Evolutionary conservation across 2,888 invertebrate species (phyloP), one percentile per base, ranked within the genome.

Genomic region (Cryptophagus acutangulus): DNA sequence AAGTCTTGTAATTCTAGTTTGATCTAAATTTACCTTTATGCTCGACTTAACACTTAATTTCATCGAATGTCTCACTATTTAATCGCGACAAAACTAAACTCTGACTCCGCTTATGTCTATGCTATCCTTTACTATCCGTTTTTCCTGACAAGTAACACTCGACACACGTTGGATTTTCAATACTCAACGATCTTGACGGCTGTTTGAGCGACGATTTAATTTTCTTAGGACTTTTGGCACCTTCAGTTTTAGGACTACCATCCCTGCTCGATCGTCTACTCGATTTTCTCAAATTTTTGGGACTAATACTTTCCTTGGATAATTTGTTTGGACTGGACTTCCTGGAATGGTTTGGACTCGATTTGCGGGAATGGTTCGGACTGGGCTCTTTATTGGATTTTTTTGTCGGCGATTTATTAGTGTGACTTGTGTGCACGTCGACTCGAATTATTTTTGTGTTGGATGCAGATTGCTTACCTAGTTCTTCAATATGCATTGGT

Each of bases 401-500:
- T 14, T 47, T 56, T 60, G 6, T 20, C 3, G 37, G 57, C 41
- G 43, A 34, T 10, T 40, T 25, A 20, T 31, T 40, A 1, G 49
- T 41, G n/a, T n/a, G n/a, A n/a, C n/a, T n/a, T n/a, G n/a, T n/a
- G n/a, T 69, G 67, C 47, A 68, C 62, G 49, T 69, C 68, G 40
- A 60, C 66, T 54, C 59, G 63, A 25, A 66, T 74, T 25, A 75
- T 75, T 64, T 75, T 76, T 75, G 34, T 15, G 16, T 37, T 41
- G 13, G 26, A 24, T 14, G 40, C 5, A 51, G 73, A 73, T 42
- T 55, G 61, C 86, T 84, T 86, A 90, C 90, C 89, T 80, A 90
- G 74, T 74, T 90, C 90, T 75, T 88, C 87, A 65, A 86, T 82
- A 69, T 84, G 81, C 57, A 86, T 82, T 43, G 92, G 91, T 61